These are phyloP conservation scores for Pseudomyrmex concolor DNA, from an alignment of 1,140 invertebrate species.

Conservation along the genomic window DNA sequence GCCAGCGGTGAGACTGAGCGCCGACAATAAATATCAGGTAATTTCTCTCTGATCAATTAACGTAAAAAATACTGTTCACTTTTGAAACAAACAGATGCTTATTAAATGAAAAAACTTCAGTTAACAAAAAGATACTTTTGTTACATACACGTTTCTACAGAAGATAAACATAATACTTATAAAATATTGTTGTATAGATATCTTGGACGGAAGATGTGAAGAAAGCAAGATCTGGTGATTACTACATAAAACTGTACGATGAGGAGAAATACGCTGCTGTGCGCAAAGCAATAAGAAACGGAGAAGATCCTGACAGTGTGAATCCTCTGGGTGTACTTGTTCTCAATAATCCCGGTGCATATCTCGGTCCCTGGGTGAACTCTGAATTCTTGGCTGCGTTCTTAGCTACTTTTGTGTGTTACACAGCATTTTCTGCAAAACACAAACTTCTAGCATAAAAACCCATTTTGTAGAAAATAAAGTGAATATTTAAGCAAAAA, in stretches of 20 bases:
- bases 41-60: not conserved
- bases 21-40: constrained; percentile 92
- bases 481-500: constrained; percentile 32
- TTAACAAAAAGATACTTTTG: not conserved
- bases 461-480: constrained; percentile 22
- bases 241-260: constrained; percentile 93
- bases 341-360: constrained; percentile 93
- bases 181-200: constrained; percentile 86
- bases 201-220: constrained; percentile 96
- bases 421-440: constrained; percentile 94
- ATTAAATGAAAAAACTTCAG: not conserved
- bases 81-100: no score
- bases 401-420: constrained; percentile 92
- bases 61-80: no score
- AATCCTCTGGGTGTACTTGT: constrained; percentile 91
- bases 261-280: constrained; percentile 95
- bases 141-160: no score
- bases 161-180: not conserved
- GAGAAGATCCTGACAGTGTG: constrained; percentile 88
- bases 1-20: constrained; percentile 90
- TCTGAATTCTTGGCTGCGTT: constrained; percentile 95
- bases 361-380: constrained; percentile 96
- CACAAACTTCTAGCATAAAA: constrained; percentile 89
- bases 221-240: constrained; percentile 91
- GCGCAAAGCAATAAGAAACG: constrained; percentile 90